A percentile compares a stretch with the other conserved stretches of the same genome.
These are phyloP conservation scores for Andricus curvator DNA, from an alignment of 2,888 invertebrate species.

Conservation along the genomic window DNA sequence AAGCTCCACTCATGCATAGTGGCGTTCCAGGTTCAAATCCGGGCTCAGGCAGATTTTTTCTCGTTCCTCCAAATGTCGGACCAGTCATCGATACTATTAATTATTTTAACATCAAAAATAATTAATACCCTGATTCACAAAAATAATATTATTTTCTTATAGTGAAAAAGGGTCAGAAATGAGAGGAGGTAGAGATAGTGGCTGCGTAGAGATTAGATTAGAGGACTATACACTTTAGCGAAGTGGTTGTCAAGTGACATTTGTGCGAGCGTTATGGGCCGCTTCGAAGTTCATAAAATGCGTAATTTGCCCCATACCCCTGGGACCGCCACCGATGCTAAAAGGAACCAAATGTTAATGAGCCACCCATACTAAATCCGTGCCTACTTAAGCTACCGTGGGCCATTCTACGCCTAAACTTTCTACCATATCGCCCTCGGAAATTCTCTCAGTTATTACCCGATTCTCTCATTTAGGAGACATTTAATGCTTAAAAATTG, in stretches of 20 bases:
- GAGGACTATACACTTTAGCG: slow-evolving; percentile 38
- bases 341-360: slow-evolving; percentile 63
- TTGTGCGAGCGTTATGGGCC: slow-evolving; percentile 54
- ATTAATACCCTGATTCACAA: no score
- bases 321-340: slow-evolving; percentile 47
- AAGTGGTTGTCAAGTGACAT: slow-evolving; percentile 61
- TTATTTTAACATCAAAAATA: no score
- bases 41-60: no score
- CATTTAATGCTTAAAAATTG: not conserved
- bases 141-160: no score
- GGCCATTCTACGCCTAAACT: not conserved
- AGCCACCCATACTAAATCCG: slow-evolving; percentile 55
- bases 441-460: not conserved
- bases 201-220: no score
- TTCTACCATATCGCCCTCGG: not conserved
- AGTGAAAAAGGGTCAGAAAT: slow-evolving; percentile 31
- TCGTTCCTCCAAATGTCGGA: no score
- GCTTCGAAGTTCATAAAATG: slow-evolving; percentile 63
- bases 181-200: slow-evolving; percentile 7
- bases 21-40: no score
- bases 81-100: no score
- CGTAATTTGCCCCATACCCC: slow-evolving; percentile 58
- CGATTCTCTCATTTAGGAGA: no score
- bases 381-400: slow-evolving; percentile 48
- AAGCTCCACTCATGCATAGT: no score